Evolutionary conservation across 2,797 vertebrate genomes (phyloP), one percentile per base, ranked within the genome.

Genomic region (Hoplostethus mediterraneus): DNA sequence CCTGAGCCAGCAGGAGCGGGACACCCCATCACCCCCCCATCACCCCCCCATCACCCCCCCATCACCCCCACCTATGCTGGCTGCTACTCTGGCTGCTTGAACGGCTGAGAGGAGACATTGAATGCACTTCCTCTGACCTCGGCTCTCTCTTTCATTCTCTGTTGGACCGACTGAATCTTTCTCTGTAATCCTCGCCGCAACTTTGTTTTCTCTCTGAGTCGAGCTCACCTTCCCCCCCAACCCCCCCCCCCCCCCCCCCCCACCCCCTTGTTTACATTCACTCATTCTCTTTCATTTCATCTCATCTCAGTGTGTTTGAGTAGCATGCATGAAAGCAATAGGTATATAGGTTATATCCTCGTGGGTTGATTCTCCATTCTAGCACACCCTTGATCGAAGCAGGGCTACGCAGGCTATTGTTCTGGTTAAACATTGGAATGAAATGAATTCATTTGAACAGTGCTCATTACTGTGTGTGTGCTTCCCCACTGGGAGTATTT

Each of bases 1-100:
- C 59, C 77, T 56, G 65, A 55, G 72, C 54, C 69, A 75, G 89
- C 74, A 45, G 72, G 83, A 31, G 57, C 84, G 66, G n/a, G 17
- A 40, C 25, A n/a, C 2, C n/a, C 16, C 9, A 7, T 4, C 58
- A 21, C 63, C 5, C 58, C 65, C 69, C 12, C 49, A 56, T 21
- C 6, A 51, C 74, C 52, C 33, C 56, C 7, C 33, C 30, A 57
- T n/a, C 74, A 65, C 31, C 5, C 58, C 65, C 69, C 12, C 49
- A 56, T 21, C 6, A 51, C 74, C 52, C 33, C 56, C 7, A 54
- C 36, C 28, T 0, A 40, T 6, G 16, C 48, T 65, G 64, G 13
- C 40, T 14, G 33, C 56, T 33, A 61, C 40, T 31, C 40, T 52
- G 42, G 28, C 66, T 61, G 45, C 11, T 42, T 86, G 47, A 10